Percentiles rank a stretch among this genome's conserved stretches.
Evolutionary conservation across 2,888 invertebrate genomes (phyloP).

Genomic region (Epistrophe eligans): DNA sequence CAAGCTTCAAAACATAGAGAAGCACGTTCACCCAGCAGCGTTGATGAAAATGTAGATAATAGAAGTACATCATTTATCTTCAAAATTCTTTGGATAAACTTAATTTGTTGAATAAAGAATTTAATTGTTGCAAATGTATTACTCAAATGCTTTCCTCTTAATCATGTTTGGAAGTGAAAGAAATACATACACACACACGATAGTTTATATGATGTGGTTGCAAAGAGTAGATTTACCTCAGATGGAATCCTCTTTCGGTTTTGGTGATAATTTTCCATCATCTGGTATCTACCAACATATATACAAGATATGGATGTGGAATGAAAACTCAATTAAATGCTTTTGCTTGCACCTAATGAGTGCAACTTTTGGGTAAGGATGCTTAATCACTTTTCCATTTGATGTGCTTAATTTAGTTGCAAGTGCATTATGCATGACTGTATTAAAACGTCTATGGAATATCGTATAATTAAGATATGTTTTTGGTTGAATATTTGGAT

Average conservation of each 20-base stretch:
- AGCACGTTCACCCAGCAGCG: slow-evolving; percentile 6
- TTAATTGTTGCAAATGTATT: slow-evolving; percentile 53
- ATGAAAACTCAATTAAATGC: slow-evolving; percentile 63
- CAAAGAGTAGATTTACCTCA: slow-evolving; percentile 16
- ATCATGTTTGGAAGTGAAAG: slow-evolving; percentile 27
- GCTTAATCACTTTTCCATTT: slow-evolving; percentile 68
- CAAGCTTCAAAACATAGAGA: neutral
- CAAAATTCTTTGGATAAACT: slow-evolving; percentile 57
- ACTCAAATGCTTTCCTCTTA: slow-evolving; percentile 37
- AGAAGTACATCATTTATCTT: neutral
- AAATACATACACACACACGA: neutral
- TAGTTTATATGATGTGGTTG: neutral
- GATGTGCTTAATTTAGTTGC: slow-evolving; percentile 62
- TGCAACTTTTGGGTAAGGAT: slow-evolving; percentile 48
- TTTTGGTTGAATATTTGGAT: slow-evolving; percentile 32
- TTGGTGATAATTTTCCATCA: slow-evolving; percentile 46
- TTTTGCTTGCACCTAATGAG: slow-evolving; percentile 63
- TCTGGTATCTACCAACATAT: no score
- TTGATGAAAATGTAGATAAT: neutral
- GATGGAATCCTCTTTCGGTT: slow-evolving; percentile 10
- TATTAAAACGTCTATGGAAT: slow-evolving; percentile 2
- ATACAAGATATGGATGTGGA: neutral
- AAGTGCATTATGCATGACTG: slow-evolving; percentile 54
- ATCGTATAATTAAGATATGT: slow-evolving; percentile 15
- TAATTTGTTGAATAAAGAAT: slow-evolving; percentile 63